Base-by-base conservation (phyloP, 2,888 invertebrate genomes). In the Orchesella flavescens region DNA sequence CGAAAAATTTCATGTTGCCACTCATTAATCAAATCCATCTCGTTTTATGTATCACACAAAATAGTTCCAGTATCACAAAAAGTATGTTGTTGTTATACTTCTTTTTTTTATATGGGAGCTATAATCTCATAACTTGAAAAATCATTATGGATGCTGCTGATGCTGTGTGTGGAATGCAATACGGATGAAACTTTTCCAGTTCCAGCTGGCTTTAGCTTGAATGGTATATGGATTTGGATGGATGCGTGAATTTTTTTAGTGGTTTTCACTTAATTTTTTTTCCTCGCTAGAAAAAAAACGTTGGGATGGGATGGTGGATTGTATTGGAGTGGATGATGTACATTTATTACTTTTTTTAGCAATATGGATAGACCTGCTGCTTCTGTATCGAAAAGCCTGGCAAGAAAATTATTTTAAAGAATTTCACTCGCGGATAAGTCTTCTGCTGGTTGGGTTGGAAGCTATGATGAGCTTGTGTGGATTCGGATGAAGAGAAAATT, bases 21-120 rank as follows among this genome's bases (percentile, higher is more conserved):
- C 75, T 81, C 81, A 81, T 81, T 81, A 81, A 81, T 81, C 81
- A 81, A 81, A 81, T 74, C 74, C 68, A 76, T 43, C 76, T 55
- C 68, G 34, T 34, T 34, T 34, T 34, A n/a, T n/a, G n/a, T 34
- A 34, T 34, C 7, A 15, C 17, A n/a, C 53, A 53, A 53, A 15
- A 53, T 53, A 34, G 34, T 34, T 34, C 34, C 34, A 34, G 34
- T 34, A n/a, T n/a, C n/a, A n/a, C n/a, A n/a, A n/a, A n/a, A n/a
- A n/a, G n/a, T n/a, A 2, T 34, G 34, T 34, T 34, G 34, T 34
- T 34, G 34, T 34, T 34, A 34, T 34, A 34, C 34, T 34, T 34
- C 34, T 34, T 34, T 34, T n/a, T n/a, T 34, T 34, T 7, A 34
- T 34, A 34, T 34, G 34, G 34, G 7, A 34, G 7, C n/a, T n/a